phyloP scores from a whole-genome alignment of 2,113 vertebrate species.

The Trematomus loennbergii region DNA sequence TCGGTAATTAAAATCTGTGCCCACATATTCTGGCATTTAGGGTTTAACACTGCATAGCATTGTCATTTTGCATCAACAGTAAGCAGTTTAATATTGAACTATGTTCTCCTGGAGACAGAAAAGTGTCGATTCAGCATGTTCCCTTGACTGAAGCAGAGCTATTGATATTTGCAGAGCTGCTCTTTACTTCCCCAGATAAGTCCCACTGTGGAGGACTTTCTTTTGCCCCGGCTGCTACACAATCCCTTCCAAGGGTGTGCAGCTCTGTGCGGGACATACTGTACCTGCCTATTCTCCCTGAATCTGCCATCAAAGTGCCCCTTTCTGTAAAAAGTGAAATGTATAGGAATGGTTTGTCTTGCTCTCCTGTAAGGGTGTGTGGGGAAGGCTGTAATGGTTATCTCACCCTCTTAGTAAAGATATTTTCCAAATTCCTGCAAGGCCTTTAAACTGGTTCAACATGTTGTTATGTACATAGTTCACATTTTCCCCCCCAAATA shows the following conservation, averaged over 20 bases:
- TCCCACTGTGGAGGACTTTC: slow-evolving; percentile 56
- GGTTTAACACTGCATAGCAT: slow-evolving; percentile 36
- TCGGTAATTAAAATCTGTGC: slow-evolving; percentile 32
- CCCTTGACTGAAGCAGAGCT: slow-evolving; percentile 61
- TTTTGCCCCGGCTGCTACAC: slow-evolving; percentile 51
- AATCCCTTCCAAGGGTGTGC: slow-evolving; percentile 24
- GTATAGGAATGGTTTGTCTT: slow-evolving; percentile 14
- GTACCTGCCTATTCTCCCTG: slow-evolving; percentile 26
- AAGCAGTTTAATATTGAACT: slow-evolving; percentile 72
- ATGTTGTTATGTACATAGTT: slow-evolving; percentile 25
- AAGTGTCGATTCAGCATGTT: slow-evolving; percentile 67
- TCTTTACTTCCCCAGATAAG: slow-evolving; percentile 53
- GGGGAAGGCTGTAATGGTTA: slow-evolving; percentile 4
- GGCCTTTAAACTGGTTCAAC: slow-evolving; percentile 23
- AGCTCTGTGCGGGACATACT: slow-evolving; percentile 30
- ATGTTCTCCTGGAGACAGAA: slow-evolving; percentile 68
- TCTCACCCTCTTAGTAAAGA: neutral
- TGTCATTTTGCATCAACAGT: slow-evolving; percentile 59
- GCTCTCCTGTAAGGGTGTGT: neutral
- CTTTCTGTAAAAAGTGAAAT: neutral
- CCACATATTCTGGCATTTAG: slow-evolving; percentile 30
- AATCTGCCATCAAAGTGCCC: slow-evolving; percentile 32
- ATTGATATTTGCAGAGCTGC: slow-evolving; percentile 74
- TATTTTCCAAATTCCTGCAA: neutral
- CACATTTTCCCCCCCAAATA: neutral